These are phyloP conservation scores for Luscinia luscinia DNA, from an alignment of 2,797 vertebrate genomes.

Conservation along the genomic window DNA sequence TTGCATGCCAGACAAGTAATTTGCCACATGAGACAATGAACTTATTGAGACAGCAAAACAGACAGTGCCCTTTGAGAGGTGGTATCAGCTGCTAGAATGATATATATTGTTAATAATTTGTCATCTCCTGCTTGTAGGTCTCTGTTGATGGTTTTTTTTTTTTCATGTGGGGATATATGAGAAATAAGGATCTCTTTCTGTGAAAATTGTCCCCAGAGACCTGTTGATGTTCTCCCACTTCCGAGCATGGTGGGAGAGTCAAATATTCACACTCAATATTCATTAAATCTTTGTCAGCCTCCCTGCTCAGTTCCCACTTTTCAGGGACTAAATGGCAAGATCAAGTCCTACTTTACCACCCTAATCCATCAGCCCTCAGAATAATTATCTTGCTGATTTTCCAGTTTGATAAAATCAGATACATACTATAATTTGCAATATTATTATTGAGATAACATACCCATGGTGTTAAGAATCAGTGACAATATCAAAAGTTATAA, in stretches of 20 bases:
- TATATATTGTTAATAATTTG: not conserved
- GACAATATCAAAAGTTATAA: not conserved
- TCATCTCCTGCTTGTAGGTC: not conserved
- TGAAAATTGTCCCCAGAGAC: not conserved
- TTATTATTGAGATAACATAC: not conserved
- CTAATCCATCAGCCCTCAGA: not conserved
- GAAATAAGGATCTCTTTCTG: not conserved
- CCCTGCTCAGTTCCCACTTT: not conserved
- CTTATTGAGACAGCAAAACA: not conserved
- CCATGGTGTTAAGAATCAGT: not conserved
- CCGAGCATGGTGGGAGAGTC: not conserved
- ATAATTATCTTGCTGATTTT: not conserved
- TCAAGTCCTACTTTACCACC: not conserved
- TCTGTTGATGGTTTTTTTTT: not conserved
- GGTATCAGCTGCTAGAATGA: not conserved
- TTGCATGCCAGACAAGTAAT: not conserved
- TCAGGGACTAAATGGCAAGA: not conserved
- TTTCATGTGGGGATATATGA: not conserved
- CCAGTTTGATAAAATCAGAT: not conserved
- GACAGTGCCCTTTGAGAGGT: not conserved
- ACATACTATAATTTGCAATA: not conserved
- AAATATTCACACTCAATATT: not conserved
- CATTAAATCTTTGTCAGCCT: not conserved
- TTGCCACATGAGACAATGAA: not conserved
- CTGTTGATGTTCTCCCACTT: not conserved